Evolutionary conservation across 2,797 vertebrate species (phyloP), one percentile per base, ranked within the genome.

Genomic region (Pristis pectinata): DNA sequence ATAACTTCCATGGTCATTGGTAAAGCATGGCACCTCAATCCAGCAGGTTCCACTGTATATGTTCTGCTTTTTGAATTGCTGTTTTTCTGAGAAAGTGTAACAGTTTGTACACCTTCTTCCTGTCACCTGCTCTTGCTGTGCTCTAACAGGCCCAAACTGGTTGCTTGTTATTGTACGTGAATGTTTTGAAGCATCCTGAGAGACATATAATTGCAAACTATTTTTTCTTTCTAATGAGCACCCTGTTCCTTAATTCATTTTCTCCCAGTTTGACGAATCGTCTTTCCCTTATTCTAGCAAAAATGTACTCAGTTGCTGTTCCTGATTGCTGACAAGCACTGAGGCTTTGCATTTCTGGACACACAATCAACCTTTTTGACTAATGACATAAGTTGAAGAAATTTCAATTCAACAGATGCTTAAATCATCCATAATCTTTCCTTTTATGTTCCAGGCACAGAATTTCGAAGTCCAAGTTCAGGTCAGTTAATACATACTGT

Each of bases 391-490:
- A 17, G 24, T 30, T 34, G 44, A 56, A 13, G 37, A 94, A 92
- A 94, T 94, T 94, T 74, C 70, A 94, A 56, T 41, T 34, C 44
- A 76, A 76, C 30, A 76, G 72, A 30, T 87, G 27, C 53, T 87
- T 59, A 87, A 87, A 76, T 94, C 13, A 53, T 24, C n/a, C 59
- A 37, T 64, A 49, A 76, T 97, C 97, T 98, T 98, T 95, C 98
- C 97, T 98, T 98, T 96, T 98, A 96, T 99, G 98, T 98, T 98
- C 97, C 98, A 99, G 99, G 98, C 99, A 98, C 98, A 98, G 98
- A 97, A 99, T 99, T 97, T 99, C 99, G 97, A 99, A 99, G 97
- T 99, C 99, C 95, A 99, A 99, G 97, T 99, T 99, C 97, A 99
- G 99, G 99, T 99, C 97, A 99, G 99, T 98, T 97, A 95, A 97